Evolutionary conservation across 2,113 vertebrate genomes (phyloP), one percentile per base, ranked within the genome.

Genomic region (Melanerpes aurifrons): DNA sequence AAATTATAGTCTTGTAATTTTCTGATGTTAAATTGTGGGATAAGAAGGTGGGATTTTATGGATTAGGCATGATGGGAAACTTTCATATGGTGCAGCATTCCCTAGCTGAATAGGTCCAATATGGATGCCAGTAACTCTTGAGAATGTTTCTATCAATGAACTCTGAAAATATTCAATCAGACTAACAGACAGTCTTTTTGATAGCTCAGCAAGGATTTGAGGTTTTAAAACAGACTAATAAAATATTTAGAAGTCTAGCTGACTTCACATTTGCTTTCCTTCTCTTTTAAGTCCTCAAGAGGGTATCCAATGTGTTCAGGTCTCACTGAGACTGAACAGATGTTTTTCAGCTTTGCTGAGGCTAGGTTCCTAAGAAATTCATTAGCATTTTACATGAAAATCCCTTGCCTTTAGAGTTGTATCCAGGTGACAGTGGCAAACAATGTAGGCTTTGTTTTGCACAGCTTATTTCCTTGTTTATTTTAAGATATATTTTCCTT

Each of bases 301-400:
- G 62, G 8, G 12, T 89, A 58, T 5, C 15, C 11, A 10, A 35
- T 68, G 21, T 77, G 48, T 93, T 91, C 59, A 89, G 63, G 64
- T 64, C 64, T 93, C 71, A 53, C 21, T 87, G 87, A 91, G 92
- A 82, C 11, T 54, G 64, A 93, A 56, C 75, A 92, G 75, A 87
- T 80, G 62, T 7, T 92, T 93, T 73, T 80, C 84, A 93, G 64
- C 50, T 91, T 76, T 93, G 57, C 63, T 74, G 74, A 80, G 77
- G 66, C 15, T 48, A 26, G 10, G 20, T 92, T 91, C 68, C 57
- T 70, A 35, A 28, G 75, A 93, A 87, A 93, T 87, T 87, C 26
- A 68, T 94, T 93, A 94, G 9, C 68, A 89, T 91, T 92, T 85
- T 94, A 57, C 57, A 61, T 61, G 16, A 86, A 90, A 90, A 62